Evolutionary conservation across 2,113 vertebrate species (phyloP).

Genomic region (Spilogale gracilis): DNA sequence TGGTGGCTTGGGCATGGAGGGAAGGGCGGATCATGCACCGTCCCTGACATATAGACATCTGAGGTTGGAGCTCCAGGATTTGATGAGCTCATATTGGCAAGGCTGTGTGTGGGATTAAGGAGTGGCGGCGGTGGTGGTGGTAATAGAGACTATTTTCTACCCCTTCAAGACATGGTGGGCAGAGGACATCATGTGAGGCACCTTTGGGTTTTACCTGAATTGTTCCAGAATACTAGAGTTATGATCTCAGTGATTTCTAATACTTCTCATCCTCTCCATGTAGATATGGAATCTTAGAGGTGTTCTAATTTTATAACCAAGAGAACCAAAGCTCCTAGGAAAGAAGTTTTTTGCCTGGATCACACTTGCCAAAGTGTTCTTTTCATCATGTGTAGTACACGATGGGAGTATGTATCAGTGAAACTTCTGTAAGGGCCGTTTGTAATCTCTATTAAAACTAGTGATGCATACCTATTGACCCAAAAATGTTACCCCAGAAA

Average conservation of each 20-base stretch:
- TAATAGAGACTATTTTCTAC: not conserved
- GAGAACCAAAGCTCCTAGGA: not conserved
- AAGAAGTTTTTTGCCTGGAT: not conserved
- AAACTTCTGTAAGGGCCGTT: not conserved
- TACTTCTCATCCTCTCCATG: not conserved
- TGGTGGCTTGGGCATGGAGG: too few relatives aligned
- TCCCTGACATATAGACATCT: not conserved
- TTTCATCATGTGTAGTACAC: not conserved
- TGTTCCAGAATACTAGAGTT: not conserved
- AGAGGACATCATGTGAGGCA: not conserved
- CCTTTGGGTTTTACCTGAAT: not conserved
- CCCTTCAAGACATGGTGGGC: not conserved
- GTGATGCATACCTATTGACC: not conserved
- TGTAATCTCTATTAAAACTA: not conserved
- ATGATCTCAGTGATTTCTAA: slow-evolving; percentile 26
- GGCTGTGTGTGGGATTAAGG: not conserved
- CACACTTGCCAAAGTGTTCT: not conserved
- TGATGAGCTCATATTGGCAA: not conserved
- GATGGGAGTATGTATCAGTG: not conserved
- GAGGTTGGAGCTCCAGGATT: not conserved
- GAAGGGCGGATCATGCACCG: too few relatives aligned
- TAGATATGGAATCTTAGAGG: not conserved
- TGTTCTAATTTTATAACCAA: slow-evolving; percentile 2
- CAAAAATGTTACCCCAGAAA: not conserved
- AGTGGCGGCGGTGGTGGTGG: not conserved